Evolutionary conservation across 2,888 invertebrate genomes (phyloP).

Genomic region (Drosophila sordidula): DNA sequence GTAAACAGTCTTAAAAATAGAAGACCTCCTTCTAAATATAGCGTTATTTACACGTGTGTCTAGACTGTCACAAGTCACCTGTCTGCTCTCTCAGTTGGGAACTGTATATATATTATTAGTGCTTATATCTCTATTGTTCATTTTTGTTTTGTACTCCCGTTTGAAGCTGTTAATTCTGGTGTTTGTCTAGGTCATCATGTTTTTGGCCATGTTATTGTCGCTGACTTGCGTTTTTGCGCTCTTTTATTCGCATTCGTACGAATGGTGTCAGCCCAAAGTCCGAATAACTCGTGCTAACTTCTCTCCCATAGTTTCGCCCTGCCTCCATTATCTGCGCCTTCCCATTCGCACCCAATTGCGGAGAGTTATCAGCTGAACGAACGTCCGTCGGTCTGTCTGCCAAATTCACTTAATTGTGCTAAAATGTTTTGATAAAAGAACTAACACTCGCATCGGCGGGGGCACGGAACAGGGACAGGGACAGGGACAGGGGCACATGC

Average conservation of each 20-base stretch:
- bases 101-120: not conserved
- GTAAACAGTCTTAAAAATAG: conserved; percentile 8
- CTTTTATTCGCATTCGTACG: conserved; percentile 25
- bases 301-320: not conserved
- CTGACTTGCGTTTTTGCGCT: conserved; percentile 33
- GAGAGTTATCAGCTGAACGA: conserved; percentile 11
- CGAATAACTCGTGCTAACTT: conserved; percentile 41
- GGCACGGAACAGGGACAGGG: not conserved
- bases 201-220: conserved; percentile 29
- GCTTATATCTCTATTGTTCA: not conserved
- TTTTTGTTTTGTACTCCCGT: conserved; percentile 13
- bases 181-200: conserved; percentile 53
- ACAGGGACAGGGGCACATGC: too few relatives aligned
- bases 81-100: conserved; percentile 8
- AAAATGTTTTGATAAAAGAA: conserved; percentile 61
- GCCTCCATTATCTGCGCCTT: conserved; percentile 1
- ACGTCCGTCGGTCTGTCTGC: conserved; percentile 25
- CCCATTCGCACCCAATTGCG: conserved; percentile 44
- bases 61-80: conserved; percentile 23
- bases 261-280: conserved; percentile 46
- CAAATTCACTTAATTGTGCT: conserved; percentile 69
- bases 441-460: conserved; percentile 14
- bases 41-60: conserved; percentile 18
- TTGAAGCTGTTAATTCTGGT: conserved; percentile 53
- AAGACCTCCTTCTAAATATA: conserved; percentile 20